Conservation (phyloP, 2,113 vertebrate genomes). For the Brevimyrus niger region DNA sequence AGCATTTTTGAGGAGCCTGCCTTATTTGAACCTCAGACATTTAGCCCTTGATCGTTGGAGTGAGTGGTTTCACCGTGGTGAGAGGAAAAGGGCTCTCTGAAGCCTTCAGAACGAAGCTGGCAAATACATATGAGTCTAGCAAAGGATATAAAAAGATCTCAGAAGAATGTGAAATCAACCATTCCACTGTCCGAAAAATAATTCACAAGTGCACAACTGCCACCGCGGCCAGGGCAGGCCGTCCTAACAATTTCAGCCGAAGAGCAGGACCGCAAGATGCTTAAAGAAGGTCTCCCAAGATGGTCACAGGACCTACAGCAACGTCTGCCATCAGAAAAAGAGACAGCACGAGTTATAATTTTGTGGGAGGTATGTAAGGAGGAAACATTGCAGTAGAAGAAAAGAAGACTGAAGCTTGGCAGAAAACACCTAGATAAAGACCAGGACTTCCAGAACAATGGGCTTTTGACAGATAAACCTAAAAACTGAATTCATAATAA, state of each 20-base stretch:
- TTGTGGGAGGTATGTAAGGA: neutral
- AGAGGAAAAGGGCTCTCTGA: neutral
- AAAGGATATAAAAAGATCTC: neutral
- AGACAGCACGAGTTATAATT: neutral
- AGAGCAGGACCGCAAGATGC: neutral
- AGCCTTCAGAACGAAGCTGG: neutral
- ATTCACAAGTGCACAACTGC: neutral
- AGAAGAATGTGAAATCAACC: neutral
- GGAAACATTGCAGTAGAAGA: neutral
- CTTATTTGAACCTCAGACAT: neutral
- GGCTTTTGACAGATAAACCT: neutral
- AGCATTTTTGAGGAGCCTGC: neutral
- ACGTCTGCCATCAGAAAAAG: neutral
- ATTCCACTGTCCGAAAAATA: neutral
- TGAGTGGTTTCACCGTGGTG: neutral
- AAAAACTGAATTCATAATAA: neutral
- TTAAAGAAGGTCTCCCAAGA: too few species aligned
- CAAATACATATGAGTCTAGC: neutral
- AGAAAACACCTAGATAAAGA: neutral
- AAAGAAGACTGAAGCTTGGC: neutral
- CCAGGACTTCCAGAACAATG: neutral
- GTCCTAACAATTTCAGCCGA: neutral
- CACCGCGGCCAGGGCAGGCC: neutral
- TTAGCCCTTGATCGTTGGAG: neutral
- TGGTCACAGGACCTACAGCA: neutral